A percentile compares a stretch with the other conserved stretches of the same genome.
Evolutionary conservation across 2,113 vertebrate genomes (phyloP).

Genomic region (Zonotrichia leucophrys): DNA sequence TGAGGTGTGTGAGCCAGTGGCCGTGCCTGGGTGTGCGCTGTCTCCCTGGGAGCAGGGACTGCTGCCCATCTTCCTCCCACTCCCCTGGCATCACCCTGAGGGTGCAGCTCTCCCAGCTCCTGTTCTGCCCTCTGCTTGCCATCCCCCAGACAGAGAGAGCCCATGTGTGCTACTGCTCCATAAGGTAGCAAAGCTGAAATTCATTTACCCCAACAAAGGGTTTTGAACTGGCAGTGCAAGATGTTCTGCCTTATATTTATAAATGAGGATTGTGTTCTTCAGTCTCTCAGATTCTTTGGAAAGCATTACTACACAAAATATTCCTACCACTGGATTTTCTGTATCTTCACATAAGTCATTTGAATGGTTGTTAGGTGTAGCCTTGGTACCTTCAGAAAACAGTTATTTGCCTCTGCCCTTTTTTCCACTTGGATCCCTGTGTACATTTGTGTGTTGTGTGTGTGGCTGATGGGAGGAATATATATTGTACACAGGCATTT

Average conservation of each 20-base stretch:
- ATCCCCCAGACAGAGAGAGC: neutral
- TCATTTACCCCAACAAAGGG: neutral
- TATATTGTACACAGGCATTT: neutral
- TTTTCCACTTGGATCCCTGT: neutral
- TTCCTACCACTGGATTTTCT: neutral
- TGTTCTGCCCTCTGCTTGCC: neutral
- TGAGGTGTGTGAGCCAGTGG: neutral
- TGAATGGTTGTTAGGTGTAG: neutral
- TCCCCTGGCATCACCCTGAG: neutral
- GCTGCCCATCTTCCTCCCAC: fast-evolving
- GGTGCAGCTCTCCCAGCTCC: neutral
- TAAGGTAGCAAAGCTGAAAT: neutral
- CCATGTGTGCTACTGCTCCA: neutral
- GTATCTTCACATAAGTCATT: neutral
- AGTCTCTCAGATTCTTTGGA: neutral
- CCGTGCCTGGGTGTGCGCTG: neutral
- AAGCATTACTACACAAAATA: neutral
- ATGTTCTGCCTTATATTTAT: neutral
- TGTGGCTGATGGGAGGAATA: neutral
- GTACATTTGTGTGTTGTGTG: neutral
- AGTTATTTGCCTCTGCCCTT: neutral
- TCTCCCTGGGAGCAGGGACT: neutral
- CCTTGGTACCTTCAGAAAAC: neutral
- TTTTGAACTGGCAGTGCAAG: neutral
- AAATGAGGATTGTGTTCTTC: neutral